Base-by-base conservation (phyloP, 2,113 vertebrate species). In the Sula dactylatra region DNA sequence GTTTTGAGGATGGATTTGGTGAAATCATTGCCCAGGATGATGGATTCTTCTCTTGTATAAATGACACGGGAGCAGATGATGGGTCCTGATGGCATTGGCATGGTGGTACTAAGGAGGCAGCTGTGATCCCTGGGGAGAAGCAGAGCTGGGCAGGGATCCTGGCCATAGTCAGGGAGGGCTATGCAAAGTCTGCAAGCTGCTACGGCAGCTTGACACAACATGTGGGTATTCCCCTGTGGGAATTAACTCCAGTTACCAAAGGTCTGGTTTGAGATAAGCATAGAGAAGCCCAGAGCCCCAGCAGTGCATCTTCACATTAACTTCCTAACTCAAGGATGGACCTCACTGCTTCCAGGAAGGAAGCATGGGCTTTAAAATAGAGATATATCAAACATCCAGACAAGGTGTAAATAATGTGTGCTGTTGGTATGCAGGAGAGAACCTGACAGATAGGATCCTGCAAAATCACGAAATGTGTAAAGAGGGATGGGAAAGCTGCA, bases 1-100 rank as follows among this genome's bases (percentile, higher is more conserved):
- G 34, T 78, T 95, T 91, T 96, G 89, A 67, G 89, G 92, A 97
- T 93, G 82, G 95, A 86, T 97, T 93, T 88, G 91, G 59, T 87
- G 93, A 9, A 32, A 94, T 66, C 31, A 3, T 84, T 90, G 76
- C 79, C 83, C 80, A 54, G 86, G 77, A 88, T 96, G 97, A 95
- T 4, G 21, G 82, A 62, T 72, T 80, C n/a, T 42, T 94, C 82
- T 95, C 93, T 64, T 26, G 21, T 83, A 16, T 86, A 90, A 96
- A 82, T 89, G 82, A 85, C 88, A 31, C 5, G 3, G 58, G 86
- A 97, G 73, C 65, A 58, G 83, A 79, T 24, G 83, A 80, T 88
- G 92, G 78, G 83, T 87, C 36, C 42, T 4, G 2, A 38, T 72
- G 58, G 52, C n/a, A 91, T 56, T 8, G 6, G n/a, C 0, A 4